A percentile compares a stretch with the other conserved stretches of the same genome.
Evolutionary conservation across 2,113 vertebrate genomes (phyloP).

Genomic region (Scolopax mira): DNA sequence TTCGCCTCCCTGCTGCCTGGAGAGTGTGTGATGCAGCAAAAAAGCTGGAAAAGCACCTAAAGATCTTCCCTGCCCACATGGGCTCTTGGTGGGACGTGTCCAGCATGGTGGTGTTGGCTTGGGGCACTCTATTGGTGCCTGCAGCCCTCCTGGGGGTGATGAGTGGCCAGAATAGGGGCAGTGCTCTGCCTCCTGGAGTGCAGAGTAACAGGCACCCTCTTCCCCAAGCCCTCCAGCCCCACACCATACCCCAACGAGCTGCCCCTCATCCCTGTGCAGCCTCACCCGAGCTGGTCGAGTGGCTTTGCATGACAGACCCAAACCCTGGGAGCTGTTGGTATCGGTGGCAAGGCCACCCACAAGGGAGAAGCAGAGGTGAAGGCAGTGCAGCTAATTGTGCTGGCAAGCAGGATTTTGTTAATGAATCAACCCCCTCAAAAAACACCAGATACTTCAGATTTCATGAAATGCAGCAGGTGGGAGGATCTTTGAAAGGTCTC

Average conservation of each 20-base stretch:
- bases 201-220: fast-evolving
- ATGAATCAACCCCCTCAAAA: conserved; percentile 21
- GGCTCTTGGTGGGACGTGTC: neutral
- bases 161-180: neutral
- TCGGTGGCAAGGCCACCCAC: neutral
- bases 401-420: conserved; percentile 16
- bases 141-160: neutral
- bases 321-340: fast-evolving
- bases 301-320: neutral
- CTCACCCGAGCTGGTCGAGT: fast-evolving
- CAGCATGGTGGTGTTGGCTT: neutral
- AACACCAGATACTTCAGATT: neutral
- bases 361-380: neutral
- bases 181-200: neutral
- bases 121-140: neutral
- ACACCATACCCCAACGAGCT: fast-evolving
- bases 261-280: fast-evolving
- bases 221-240: neutral
- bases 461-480: neutral
- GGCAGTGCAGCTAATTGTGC: neutral
- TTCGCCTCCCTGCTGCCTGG: neutral
- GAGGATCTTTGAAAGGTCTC: conserved; percentile 58
- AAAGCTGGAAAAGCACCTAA: neutral
- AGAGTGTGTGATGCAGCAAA: neutral
- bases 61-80: neutral